Evolutionary conservation across 35 echinoderm and acorn worm genomes (phyloP).

Genomic region (Acanthaster planci): DNA sequence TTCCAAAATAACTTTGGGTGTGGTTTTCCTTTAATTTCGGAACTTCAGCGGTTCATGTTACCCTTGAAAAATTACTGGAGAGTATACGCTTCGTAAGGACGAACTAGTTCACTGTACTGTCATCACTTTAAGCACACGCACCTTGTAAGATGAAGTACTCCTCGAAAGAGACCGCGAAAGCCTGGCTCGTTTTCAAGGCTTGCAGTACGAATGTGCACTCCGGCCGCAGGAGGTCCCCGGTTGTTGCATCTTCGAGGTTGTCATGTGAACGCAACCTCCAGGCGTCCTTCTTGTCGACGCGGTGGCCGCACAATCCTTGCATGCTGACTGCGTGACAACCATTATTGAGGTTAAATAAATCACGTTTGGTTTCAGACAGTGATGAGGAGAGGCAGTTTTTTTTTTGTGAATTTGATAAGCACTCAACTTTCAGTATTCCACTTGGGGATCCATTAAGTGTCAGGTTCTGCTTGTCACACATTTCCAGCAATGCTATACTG

Average conservation of each 20-base stretch:
- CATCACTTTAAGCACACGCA: background rate
- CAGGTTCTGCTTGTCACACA: too few relatives aligned
- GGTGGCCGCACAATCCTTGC: constrained; percentile 18
- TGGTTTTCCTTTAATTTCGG: too few relatives aligned
- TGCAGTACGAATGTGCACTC: constrained; percentile 25
- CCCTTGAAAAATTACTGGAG: too few relatives aligned
- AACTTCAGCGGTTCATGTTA: too few relatives aligned
- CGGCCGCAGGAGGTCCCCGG: background rate
- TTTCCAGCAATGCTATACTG: too few relatives aligned
- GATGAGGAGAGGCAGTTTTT: too few relatives aligned
- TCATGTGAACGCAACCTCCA: constrained; percentile 29
- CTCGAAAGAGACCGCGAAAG: background rate
- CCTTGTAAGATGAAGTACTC: constrained; percentile 12
- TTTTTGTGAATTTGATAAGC: too few relatives aligned
- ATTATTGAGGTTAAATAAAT: background rate
- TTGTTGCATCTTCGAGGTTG: background rate
- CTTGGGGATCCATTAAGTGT: too few relatives aligned
- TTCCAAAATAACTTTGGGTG: too few relatives aligned
- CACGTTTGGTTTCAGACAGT: background rate
- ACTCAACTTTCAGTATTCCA: too few relatives aligned
- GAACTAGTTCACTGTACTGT: background rate
- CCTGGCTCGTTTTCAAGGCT: constrained; percentile 32
- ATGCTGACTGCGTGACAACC: constrained; percentile 12
- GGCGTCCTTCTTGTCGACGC: constrained; percentile 23
- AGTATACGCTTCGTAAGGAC: too few relatives aligned